Evolutionary conservation across 2,113 vertebrate species (phyloP), one percentile per base, ranked within the genome.

Genomic region (Illadopsis cleaveri): DNA sequence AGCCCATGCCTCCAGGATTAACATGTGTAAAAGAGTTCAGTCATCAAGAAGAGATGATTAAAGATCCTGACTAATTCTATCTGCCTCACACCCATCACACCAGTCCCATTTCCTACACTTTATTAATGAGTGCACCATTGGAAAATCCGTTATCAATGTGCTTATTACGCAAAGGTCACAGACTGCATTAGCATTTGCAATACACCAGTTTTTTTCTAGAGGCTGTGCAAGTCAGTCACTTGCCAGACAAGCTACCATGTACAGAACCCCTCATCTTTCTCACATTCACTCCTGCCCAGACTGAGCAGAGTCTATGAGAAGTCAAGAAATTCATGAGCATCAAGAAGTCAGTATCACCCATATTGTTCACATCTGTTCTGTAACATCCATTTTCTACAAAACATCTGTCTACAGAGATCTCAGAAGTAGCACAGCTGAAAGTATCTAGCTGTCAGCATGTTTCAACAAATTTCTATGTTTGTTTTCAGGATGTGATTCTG

Each of bases 151-250:
- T 89, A 88, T 75, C 82, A 57, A 33, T 44, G 72, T 78, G 77
- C 72, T 85, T 93, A 93, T 91, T 95, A 96, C 28, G 37, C 81
- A 96, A 96, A 97, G 94, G 95, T 97, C 96, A 95, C 77, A 94
- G 96, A 94, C 23, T 96, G 79, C 71, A 96, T 96, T 96, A 96
- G 84, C 92, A 94, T 96, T 96, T 96, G 54, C 70, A 93, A 51
- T 27, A 64, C 73, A 80, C 35, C 24, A 44, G 8, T 5, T n/a
- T 72, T 93, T 88, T 95, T 70, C 45, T 75, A 89, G 82, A 82
- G 47, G 33, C 47, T 70, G 19, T 70, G 27, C 53, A 73, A 89
- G 86, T 86, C 56, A 70, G 24, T 60, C 68, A 48, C 44, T 75
- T 73, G 38, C 79, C 85, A 96, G 86, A 82, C 77, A 88, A 89